phyloP scores from a whole-genome alignment of 2,113 vertebrate species.

The Coregonus clupeaformis region DNA sequence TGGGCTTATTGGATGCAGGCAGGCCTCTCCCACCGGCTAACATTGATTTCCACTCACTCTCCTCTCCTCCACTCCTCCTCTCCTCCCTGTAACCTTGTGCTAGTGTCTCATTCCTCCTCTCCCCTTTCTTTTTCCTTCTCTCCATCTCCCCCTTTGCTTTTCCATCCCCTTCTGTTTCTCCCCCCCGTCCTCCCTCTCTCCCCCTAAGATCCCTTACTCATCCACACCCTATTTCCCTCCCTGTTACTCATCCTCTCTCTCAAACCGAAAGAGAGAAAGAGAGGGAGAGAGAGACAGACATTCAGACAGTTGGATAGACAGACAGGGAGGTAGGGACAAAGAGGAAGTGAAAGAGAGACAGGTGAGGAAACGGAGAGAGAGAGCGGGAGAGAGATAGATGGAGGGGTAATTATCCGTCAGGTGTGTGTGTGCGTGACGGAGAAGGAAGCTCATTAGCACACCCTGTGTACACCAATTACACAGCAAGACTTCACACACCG shows the following conservation, averaged over 20 bases:
- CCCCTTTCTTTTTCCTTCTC: constrained; percentile 28
- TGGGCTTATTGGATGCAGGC: constrained; percentile 56
- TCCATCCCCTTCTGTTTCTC: constrained; percentile 21
- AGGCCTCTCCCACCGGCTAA: constrained; percentile 51
- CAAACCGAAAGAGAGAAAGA: not conserved
- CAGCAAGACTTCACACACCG: constrained; percentile 54
- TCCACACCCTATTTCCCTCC: constrained; percentile 32
- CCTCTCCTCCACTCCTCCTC: not conserved
- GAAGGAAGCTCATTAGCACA: constrained; percentile 77
- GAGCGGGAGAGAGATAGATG: constrained; percentile 21
- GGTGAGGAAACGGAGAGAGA: too few relatives aligned
- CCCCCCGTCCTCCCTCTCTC: too few relatives aligned
- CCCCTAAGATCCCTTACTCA: not conserved
- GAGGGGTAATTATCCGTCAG: constrained; percentile 76
- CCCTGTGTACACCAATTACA: constrained; percentile 78
- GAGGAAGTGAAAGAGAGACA: constrained; percentile 40
- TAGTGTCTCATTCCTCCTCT: constrained; percentile 21
- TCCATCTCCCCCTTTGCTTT: constrained; percentile 7
- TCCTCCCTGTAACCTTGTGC: constrained; percentile 61
- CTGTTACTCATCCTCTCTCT: not conserved
- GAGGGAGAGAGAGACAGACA: constrained; percentile 8
- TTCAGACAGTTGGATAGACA: constrained; percentile 19
- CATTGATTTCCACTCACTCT: constrained; percentile 74
- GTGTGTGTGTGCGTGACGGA: constrained; percentile 77
- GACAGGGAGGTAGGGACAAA: constrained; percentile 26